Base-by-base conservation (phyloP, 2,113 vertebrate genomes). In the Gymnobelideus leadbeateri region DNA sequence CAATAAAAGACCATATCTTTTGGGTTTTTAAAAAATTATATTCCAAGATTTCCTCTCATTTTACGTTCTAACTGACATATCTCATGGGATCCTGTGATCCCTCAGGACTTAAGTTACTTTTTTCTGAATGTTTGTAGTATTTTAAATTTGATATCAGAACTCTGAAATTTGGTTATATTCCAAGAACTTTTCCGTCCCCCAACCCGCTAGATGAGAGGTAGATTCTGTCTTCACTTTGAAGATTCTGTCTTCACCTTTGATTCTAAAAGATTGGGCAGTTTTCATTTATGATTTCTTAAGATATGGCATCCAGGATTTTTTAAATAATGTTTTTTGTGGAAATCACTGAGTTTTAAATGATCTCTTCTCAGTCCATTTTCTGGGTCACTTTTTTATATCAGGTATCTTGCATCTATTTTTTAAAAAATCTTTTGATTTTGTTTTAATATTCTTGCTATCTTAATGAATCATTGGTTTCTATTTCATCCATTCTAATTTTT, bases 161-260 rank as follows among this genome's bases (percentile, higher is more conserved):
- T 84, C 68, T 84, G 37, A 19, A 23, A 23, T 84, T 84, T 84
- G n/a, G 19, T 84, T 43, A 84, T 84, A 43, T 23, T 84, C 16
- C 7, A 43, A 19, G n/a, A 37, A n/a, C 31, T 21, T 77, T 77
- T 77, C 6, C 16, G 7, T 43, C 5, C 16, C 6, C 6, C 16
- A 1, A 1, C 0, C 0, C 11, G 11, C 37, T 5, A 77, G 16
- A 77, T 37, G 37, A 77, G 0, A 43, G 37, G 16, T 84, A 0
- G 37, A 19, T 21, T 84, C 14, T 43, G 37, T 61, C 26, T 31
- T 61, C 57, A 61, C 57, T 61, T 61, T 61, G 10, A 61, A 61
- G 57, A 61, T 3, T 61, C 57, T 61, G 55, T 43, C n/a, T 43
- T 84, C 7, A 84, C 5, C 2, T 43, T 19, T n/a, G 68, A 43